Base-by-base conservation (phyloP, 1,140 invertebrate genomes). In the Drosophila kikkawai region DNA sequence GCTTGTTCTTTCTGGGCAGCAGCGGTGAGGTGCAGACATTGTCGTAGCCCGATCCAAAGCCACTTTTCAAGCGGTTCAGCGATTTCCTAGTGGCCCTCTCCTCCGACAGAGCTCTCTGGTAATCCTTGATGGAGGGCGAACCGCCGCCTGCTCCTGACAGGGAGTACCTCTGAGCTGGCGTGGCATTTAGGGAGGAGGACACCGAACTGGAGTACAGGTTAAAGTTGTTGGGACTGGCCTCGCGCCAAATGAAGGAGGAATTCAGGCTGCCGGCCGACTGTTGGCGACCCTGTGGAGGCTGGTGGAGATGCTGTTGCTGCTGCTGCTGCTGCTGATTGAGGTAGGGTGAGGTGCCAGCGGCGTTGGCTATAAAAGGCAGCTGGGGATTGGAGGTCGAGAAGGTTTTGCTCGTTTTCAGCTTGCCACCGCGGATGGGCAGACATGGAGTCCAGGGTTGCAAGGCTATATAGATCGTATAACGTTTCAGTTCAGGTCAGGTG, bases 371-470 rank as follows among this genome's bases (percentile, higher is more conserved):
- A 51, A 91, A 92, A 55, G 91, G 91, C 74, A 93, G 75, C 75
- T 93, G 92, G 60, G 92, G 92, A 91, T 93, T 93, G 66, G 92
- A 93, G 51, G 92, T 92, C 13, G 92, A 93, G 75, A 93, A 92
- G 78, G 90, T 65, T 90, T 92, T 93, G 75, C 87, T 92, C 60
- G 92, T 93, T 91, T 93, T 92, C 61, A 93, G 67, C 74, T 93
- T 93, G 68, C 92, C 92, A 44, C 88, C 92, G 53, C 92, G 92
- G 73, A 93, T 93, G 56, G 92, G 92, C 68, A 93, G 69, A 70
- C 92, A 93, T 41, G 92, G 92, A 39, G 92, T 93, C 91, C 92
- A 93, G 36, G 92, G 92, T 90, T 93, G 92, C 63, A 93, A 84
- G 36, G 88, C 92, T 93, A 86, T 41, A 88, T 36, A 88, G 61